Base-by-base conservation (phyloP, 1,140 invertebrate species). In the Lucilia sericata region DNA sequence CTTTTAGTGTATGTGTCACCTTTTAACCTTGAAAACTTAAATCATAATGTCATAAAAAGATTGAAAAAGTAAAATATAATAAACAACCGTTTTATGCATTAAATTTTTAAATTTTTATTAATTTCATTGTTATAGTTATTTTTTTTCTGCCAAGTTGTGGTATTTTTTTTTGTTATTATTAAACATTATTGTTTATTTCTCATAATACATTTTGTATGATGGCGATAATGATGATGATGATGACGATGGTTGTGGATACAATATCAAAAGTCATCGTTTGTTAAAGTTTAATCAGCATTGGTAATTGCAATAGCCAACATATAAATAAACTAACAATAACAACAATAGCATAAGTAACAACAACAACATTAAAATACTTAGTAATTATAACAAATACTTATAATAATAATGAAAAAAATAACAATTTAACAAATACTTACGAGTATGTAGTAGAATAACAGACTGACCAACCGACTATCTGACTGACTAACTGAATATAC, bases 211-310 rank as follows among this genome's bases (percentile, higher is more conserved):
- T 55, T 42, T 55, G 17, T 55, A 55, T 55, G 42, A 55, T 55
- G 25, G 25, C 25, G 25, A 30, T 30, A 3, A 30, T 30, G 1
- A 30, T 30, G 25, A 30, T 30, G 25, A 30, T 30, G 3, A 30
- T 30, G 3, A 30, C 25, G 51, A n/a, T 55, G 51, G 51, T 55
- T 55, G 51, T 82, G 55, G 47, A 55, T 82, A 55, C 80, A 82
- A 82, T 82, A 82, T 55, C 80, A 82, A 82, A 82, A 82, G 80
- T 82, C 80, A 82, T 82, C 49, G 80, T 55, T 65, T 55, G 80
- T 82, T 82, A 65, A 65, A 82, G 47, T 82, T 51, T 51, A 65
- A 55, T 82, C 80, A 82, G 80, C 80, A 82, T 82, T 82, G 80
- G 80, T 76, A 76, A 76, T 76, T 76, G 74, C 74, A 76, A 76